These are phyloP conservation scores for Erethizon dorsatum DNA, from an alignment of 2,797 vertebrate genomes.

Conservation along the genomic window DNA sequence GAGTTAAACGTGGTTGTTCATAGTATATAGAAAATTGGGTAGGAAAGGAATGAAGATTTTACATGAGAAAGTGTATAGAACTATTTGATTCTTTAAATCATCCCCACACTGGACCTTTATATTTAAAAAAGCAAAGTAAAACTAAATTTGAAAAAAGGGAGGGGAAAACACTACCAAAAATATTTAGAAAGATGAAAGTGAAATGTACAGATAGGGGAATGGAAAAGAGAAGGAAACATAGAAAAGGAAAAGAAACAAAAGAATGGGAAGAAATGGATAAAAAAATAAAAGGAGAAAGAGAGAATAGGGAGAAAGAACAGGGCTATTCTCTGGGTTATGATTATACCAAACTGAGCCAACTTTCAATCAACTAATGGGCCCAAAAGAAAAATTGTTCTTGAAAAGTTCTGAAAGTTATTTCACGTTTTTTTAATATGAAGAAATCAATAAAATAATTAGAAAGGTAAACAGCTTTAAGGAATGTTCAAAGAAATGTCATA, in stretches of 20 bases:
- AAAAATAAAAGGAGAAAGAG: no score
- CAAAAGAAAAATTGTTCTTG: slow-evolving; percentile 13
- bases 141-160: background rate
- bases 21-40: background rate
- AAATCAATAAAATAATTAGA: background rate
- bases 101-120: background rate
- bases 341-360: background rate
- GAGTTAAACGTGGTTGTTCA: background rate
- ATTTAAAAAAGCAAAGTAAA: background rate
- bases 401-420: background rate
- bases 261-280: background rate
- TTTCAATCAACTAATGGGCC: background rate
- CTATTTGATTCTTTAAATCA: background rate
- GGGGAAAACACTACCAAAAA: background rate
- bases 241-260: no score
- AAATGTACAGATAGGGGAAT: background rate
- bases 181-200: background rate
- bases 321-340: background rate
- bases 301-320: no score
- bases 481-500: slow-evolving; percentile 16
- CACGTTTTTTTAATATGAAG: slow-evolving; percentile 44
- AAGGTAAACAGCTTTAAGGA: slow-evolving; percentile 19
- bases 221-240: background rate
- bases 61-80: background rate
- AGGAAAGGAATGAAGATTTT: background rate